Base-by-base conservation (phyloP, 2,888 invertebrate species). In the Rotaria sp. region DNA sequence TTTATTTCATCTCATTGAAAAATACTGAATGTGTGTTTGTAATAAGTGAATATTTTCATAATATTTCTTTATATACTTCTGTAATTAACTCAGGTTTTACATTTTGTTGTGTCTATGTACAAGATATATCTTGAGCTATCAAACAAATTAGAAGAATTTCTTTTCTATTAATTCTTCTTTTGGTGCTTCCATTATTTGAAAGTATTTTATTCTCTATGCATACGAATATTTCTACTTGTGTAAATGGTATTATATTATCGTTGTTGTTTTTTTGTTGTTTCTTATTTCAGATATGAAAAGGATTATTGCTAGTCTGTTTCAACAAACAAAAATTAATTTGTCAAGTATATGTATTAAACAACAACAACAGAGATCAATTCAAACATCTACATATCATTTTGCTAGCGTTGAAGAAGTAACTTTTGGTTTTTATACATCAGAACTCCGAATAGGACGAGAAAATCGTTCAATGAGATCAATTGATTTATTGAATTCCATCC, bases 331-430 rank as follows among this genome's bases (percentile, higher is more conserved):
- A 38, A 35, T 18, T 2, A 18, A 30, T 35, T 67, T 67, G 7
- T 67, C 30, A 5, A 67, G 38, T 35, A 7, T 5, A 35, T 21
- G 30, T 18, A 35, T 5, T 35, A 35, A 67, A 21, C 67, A 35
- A 35, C 67, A 35, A 67, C 80, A 30, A 18, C 59, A 35, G 38
- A 45, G 80, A 45, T n/a, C n/a, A 11, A 45, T 80, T n/a, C 80
- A 45, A 5, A 24, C 45, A 45, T 45, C 80, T 45, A 15, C 45
- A 80, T 10, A 26, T 80, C n/a, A 24, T 24, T 80, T 80, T n/a
- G 45, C 45, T 8, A 80, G 80, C 45, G 80, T 80, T 7, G 80
- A 80, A 80, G 80, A 80, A 45, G 80, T 80, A 45, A 80, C 15
- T 50, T 13, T 18, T 50, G 15, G 50, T 50, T 50, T 50, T 50